phyloP scores from a whole-genome alignment of 2,113 vertebrate genomes.

The Stegastes partitus region DNA sequence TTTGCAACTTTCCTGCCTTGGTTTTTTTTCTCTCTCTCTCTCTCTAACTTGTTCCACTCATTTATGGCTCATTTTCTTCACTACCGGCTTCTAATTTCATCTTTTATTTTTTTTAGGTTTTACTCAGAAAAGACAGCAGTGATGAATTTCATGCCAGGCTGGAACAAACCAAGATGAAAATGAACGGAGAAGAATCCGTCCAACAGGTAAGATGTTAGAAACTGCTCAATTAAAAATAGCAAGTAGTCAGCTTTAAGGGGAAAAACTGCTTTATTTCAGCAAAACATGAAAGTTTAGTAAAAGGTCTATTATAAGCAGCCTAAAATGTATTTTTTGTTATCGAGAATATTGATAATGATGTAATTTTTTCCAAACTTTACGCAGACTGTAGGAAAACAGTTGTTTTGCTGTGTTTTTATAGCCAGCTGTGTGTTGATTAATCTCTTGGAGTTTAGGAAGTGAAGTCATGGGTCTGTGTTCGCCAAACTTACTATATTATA shows the following conservation, averaged over 20 bases:
- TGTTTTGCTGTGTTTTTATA: constrained; percentile 45
- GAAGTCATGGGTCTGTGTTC: constrained; percentile 69
- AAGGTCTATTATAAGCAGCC: background rate
- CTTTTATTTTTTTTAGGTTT: constrained; percentile 74
- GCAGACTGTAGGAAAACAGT: constrained; percentile 2
- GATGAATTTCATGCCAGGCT: constrained; percentile 43
- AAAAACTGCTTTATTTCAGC: background rate
- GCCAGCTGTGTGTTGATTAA: constrained; percentile 66
- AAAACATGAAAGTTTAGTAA: background rate
- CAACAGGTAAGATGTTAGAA: constrained; percentile 67
- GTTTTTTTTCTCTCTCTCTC: background rate
- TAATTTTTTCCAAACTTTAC: background rate
- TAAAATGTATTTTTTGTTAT: background rate
- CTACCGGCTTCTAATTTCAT: background rate
- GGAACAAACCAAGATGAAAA: constrained; percentile 33
- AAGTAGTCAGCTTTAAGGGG: background rate
- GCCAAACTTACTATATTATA: constrained; percentile 70
- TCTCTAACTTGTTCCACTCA: background rate
- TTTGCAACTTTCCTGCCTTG: background rate
- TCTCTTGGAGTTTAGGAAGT: constrained; percentile 74
- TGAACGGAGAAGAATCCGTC: constrained; percentile 44
- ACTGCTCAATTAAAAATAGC: background rate
- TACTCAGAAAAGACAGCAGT: constrained; percentile 75
- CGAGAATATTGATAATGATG: background rate
- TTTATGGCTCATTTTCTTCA: background rate